phyloP scores from a whole-genome alignment of 2,113 vertebrate species.

The Scomber colias region DNA sequence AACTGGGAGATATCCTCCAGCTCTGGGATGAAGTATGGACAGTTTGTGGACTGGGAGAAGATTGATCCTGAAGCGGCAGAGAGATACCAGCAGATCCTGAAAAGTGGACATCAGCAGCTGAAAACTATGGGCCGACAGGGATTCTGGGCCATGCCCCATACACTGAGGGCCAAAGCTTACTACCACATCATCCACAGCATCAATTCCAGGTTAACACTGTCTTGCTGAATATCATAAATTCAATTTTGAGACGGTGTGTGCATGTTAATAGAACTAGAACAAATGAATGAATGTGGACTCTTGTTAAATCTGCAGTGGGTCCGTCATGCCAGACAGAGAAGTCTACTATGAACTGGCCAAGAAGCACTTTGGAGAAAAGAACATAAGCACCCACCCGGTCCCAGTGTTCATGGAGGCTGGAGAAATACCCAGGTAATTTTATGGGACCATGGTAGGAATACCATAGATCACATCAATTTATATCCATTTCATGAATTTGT shows the following conservation, averaged over 20 bases:
- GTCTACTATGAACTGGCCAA: slow-evolving; percentile 79
- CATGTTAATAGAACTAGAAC: neutral
- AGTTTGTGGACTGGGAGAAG: slow-evolving; percentile 90
- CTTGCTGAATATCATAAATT: neutral
- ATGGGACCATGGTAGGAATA: neutral
- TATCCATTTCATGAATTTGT: too few species aligned
- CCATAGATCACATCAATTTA: neutral
- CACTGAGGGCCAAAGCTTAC: slow-evolving; percentile 86
- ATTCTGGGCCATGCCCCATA: slow-evolving; percentile 84
- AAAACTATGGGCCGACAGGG: slow-evolving; percentile 88
- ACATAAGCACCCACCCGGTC: slow-evolving; percentile 82
- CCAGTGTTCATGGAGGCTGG: slow-evolving; percentile 88
- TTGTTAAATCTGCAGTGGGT: slow-evolving; percentile 44
- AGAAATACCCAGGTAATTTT: slow-evolving; percentile 86
- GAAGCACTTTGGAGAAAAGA: slow-evolving; percentile 83
- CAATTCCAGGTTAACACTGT: slow-evolving; percentile 68
- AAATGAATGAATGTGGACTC: slow-evolving; percentile 7
- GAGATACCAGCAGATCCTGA: slow-evolving; percentile 75
- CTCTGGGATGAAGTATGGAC: slow-evolving; percentile 82
- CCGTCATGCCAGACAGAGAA: slow-evolving; percentile 78
- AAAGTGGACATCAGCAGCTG: slow-evolving; percentile 78
- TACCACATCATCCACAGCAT: slow-evolving; percentile 87
- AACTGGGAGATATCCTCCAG: slow-evolving; percentile 83
- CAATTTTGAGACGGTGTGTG: neutral
- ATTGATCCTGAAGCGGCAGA: slow-evolving; percentile 78